Evolutionary conservation across 1,140 invertebrate genomes (phyloP), one percentile per base, ranked within the genome.

Genomic region (Cardiocondyla obscurior): DNA sequence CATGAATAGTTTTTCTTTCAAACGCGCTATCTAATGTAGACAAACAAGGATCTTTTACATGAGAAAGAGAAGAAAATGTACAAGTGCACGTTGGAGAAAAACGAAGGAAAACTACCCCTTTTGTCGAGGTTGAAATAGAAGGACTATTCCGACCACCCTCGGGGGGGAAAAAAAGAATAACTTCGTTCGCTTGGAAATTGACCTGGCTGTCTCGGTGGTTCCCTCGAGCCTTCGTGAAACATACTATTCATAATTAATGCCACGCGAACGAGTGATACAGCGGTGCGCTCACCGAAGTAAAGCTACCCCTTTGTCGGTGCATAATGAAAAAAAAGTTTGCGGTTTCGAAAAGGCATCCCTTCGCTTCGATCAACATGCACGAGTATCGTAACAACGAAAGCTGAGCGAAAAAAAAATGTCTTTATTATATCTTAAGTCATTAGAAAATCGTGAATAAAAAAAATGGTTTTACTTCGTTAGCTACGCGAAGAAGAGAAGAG

Each of bases 231-330:
- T 77, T 77, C 19, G 16, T 53, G 30, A 42, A 65, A 12, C 44
- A 36, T 33, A 51, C 22, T 51, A 22, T 77, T 22, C 53, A 77
- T 53, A 77, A 77, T 77, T 77, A 77, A 77, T 77, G 44, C 16
- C 30, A 65, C 44, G 19, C 73, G 73, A 76, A 49, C 12, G 58
- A 16, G n/a, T 19, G 33, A 64, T 36, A 12, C 5, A 44, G 16
- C 12, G 22, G 12, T 74, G 19, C 69, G 72, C 64, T 76, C 25
- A 46, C 28, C 5, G 19, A 62, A 64, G 28, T 76, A 12, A 74
- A 62, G n/a, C 25, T 33, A 36, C 28, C 58, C 42, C 2, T 2
- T 0, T 76, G 6, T 62, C 10, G 10, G 14, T 67, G 22, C 36
- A 16, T 8, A 16, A 8, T 36, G n/a, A 33, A n/a, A n/a, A n/a